phyloP scores from a whole-genome alignment of 2,797 vertebrate species.

The Limosa lapponica region DNA sequence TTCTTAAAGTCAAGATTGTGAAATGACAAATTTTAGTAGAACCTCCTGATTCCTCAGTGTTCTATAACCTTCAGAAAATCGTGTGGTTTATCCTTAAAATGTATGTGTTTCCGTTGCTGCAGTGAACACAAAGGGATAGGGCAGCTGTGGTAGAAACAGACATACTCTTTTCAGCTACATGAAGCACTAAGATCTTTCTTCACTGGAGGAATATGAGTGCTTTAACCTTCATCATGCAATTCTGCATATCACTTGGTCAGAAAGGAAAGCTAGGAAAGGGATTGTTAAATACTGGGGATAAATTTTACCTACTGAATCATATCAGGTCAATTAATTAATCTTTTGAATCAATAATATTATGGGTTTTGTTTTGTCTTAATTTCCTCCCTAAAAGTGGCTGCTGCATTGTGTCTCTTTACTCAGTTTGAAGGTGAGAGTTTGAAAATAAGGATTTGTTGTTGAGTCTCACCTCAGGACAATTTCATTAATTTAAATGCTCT shows the following conservation, averaged over 20 bases:
- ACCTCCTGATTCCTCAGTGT: background rate
- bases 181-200: background rate
- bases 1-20: background rate
- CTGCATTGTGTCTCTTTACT: background rate
- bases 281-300: background rate
- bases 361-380: background rate
- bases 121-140: background rate
- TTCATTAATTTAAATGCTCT: background rate
- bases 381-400: background rate
- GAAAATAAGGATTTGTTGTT: background rate
- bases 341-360: background rate
- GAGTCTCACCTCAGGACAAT: background rate
- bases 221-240: background rate
- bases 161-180: background rate
- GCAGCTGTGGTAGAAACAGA: background rate
- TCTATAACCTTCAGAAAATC: background rate
- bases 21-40: background rate
- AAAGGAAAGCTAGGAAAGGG: background rate
- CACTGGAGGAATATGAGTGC: background rate
- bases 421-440: background rate
- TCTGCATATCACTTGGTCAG: background rate
- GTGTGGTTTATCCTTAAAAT: background rate
- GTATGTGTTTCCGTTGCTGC: background rate
- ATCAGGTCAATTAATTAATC: background rate
- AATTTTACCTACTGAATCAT: background rate